Evolutionary conservation across 2,797 vertebrate species (phyloP).

Genomic region (Lophius americanus): DNA sequence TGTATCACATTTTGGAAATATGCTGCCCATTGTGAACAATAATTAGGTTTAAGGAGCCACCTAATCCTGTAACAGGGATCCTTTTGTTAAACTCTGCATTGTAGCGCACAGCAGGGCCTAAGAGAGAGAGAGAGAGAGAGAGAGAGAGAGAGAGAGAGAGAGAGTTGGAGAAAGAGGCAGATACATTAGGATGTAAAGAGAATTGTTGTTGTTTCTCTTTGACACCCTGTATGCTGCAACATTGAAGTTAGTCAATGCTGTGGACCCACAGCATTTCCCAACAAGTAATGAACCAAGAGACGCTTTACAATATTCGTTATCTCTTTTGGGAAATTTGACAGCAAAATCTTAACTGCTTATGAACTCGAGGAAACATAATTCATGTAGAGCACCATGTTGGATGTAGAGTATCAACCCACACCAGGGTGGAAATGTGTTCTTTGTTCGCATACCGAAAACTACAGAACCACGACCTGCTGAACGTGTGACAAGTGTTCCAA

Average conservation of each 20-base stretch:
- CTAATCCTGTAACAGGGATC: conserved; percentile 83
- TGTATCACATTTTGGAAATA: conserved; percentile 60
- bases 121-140: conserved; percentile 53
- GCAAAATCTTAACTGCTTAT: not conserved
- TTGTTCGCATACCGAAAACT: no score
- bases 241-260: not conserved
- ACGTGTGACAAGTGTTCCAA: no score
- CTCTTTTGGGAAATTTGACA: no score
- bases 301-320: no score
- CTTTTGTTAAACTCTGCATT: conserved; percentile 83
- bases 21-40: conserved; percentile 22
- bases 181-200: conserved; percentile 27
- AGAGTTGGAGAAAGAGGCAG: conserved; percentile 44
- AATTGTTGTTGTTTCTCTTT: not conserved
- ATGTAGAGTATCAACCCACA: not conserved
- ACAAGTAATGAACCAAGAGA: not conserved
- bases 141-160: conserved; percentile 53
- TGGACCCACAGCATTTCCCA: not conserved
- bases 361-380: not conserved
- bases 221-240: not conserved
- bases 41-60: conserved; percentile 64
- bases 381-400: not conserved
- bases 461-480: no score
- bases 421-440: no score
- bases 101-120: conserved; percentile 82